Conservation (phyloP, 2,888 invertebrate species). For the Philaethria dido region DNA sequence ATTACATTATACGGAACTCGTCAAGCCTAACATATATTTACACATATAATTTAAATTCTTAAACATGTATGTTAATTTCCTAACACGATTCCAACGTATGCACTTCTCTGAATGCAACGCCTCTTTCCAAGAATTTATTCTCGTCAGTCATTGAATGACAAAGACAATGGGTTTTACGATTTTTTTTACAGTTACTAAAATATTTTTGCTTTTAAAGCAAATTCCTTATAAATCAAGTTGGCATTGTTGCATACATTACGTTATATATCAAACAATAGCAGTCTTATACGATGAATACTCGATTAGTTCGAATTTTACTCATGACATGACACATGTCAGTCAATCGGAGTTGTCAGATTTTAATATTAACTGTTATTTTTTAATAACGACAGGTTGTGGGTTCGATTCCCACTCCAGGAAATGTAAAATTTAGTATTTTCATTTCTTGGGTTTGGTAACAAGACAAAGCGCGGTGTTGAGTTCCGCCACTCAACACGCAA, state of each 20-base stretch:
- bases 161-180: constrained; percentile 30
- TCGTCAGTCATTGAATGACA: constrained; percentile 21
- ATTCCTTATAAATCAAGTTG: constrained; percentile 33
- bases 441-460: too few relatives aligned
- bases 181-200: constrained; percentile 31
- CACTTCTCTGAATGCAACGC: constrained; percentile 37
- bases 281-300: constrained; percentile 27
- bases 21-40: background rate
- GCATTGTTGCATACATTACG: constrained; percentile 38
- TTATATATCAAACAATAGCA: constrained; percentile 40
- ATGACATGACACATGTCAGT: constrained; percentile 22
- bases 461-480: too few relatives aligned
- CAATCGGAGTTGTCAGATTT: background rate
- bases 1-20: background rate
- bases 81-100: constrained; percentile 31
- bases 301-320: constrained; percentile 31
- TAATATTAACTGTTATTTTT: constrained; percentile 9
- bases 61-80: constrained; percentile 25
- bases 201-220: constrained; percentile 16
- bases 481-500: too few relatives aligned
- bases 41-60: constrained; percentile 13
- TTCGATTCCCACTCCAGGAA: too few relatives aligned
- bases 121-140: constrained; percentile 39
- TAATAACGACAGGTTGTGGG: too few relatives aligned
- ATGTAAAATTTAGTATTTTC: too few relatives aligned